phyloP scores from a whole-genome alignment of 2,113 vertebrate species.

The Salminus brasiliensis region DNA sequence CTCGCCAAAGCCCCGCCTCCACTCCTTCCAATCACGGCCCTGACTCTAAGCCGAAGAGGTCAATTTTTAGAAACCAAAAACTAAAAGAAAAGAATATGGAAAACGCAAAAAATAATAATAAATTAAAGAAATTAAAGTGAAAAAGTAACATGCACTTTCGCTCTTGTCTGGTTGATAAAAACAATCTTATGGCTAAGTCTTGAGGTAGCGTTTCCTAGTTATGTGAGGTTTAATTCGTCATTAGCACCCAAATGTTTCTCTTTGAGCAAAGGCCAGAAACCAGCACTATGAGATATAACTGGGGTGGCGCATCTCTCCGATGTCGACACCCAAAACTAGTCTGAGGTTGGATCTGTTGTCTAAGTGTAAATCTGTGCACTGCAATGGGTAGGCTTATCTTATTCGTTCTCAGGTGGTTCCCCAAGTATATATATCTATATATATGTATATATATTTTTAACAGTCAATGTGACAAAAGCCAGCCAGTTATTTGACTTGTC shows the following conservation, averaged over 20 bases:
- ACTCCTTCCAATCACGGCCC: conserved; percentile 53
- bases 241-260: conserved; percentile 54
- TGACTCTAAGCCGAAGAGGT: conserved; percentile 63
- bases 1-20: conserved; percentile 40
- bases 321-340: conserved; percentile 42
- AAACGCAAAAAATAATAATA: conserved; percentile 60
- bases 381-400: conserved; percentile 43
- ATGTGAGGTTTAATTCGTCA: conserved; percentile 75
- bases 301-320: conserved; percentile 40
- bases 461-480: conserved; percentile 50
- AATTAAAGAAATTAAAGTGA: conserved; percentile 64
- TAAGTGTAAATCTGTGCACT: conserved; percentile 54
- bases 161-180: conserved; percentile 62
- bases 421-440: too few relatives aligned
- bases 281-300: conserved; percentile 43
- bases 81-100: conserved; percentile 37
- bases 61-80: conserved; percentile 51
- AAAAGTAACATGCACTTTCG: conserved; percentile 62
- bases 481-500: conserved; percentile 33
- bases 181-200: conserved; percentile 77
- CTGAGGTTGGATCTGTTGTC: conserved; percentile 55
- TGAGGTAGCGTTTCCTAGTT: conserved; percentile 82
- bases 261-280: conserved; percentile 49
- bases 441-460: too few relatives aligned
- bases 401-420: conserved; percentile 34